A percentile compares a stretch with the other conserved stretches of the same genome.
phyloP scores from a whole-genome alignment of 2,113 vertebrate species.

The Hiodon alosoides region DNA sequence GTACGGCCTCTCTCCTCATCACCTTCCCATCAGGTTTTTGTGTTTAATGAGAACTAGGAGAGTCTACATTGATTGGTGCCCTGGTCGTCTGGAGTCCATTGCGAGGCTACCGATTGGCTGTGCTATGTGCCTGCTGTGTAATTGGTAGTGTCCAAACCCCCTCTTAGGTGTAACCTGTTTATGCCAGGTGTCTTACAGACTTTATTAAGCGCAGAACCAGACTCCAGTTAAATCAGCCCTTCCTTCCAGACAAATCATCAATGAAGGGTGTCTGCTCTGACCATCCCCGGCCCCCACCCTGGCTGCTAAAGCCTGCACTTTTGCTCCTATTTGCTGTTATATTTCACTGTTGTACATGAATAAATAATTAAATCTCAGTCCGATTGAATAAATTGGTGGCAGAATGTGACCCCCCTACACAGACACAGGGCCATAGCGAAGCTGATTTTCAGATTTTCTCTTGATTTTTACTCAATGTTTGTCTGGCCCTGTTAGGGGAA shows the following conservation, averaged over 20 bases:
- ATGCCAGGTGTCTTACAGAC: constrained; percentile 57
- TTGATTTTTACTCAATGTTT: not conserved
- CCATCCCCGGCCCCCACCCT: constrained; percentile 27
- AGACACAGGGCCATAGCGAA: no score
- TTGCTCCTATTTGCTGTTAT: no score
- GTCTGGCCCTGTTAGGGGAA: constrained; percentile 27
- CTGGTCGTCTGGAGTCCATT: constrained; percentile 46
- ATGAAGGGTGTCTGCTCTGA: constrained; percentile 34
- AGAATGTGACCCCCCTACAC: not conserved
- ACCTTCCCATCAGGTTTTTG: constrained; percentile 50
- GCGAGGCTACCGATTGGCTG: constrained; percentile 58
- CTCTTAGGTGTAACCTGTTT: constrained; percentile 57
- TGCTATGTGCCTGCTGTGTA: constrained; percentile 39
- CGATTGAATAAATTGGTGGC: not conserved
- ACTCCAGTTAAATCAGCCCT: constrained; percentile 60
- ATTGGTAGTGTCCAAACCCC: constrained; percentile 50
- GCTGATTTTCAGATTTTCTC: no score
- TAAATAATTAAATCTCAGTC: not conserved
- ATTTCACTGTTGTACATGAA: not conserved
- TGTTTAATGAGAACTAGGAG: constrained; percentile 57
- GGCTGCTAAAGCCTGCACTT: not conserved
- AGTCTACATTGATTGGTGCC: constrained; percentile 36
- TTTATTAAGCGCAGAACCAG: constrained; percentile 50
- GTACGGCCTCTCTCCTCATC: constrained; percentile 51
- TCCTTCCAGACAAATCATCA: constrained; percentile 49